Evolutionary conservation across 2,888 invertebrate species (phyloP).

Genomic region (Calameuta filiformis): DNA sequence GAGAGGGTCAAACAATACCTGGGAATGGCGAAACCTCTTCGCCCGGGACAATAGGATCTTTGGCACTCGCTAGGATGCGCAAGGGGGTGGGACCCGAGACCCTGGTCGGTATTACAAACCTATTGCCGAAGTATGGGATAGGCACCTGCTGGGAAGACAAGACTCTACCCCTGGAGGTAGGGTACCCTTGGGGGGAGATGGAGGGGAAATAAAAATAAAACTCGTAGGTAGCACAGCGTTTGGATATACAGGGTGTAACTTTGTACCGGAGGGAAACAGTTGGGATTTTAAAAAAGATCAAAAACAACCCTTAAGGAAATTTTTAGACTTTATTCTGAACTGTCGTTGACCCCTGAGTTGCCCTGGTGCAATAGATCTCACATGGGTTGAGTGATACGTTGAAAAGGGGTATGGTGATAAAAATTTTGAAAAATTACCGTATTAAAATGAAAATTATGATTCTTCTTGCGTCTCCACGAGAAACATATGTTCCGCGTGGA

Average conservation of each 20-base stretch:
- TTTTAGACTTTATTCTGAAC: background rate
- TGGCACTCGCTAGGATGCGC: slow-evolving; percentile 18
- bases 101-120: slow-evolving; percentile 40
- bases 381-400: too few species aligned
- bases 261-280: too few species aligned
- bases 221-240: background rate
- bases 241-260: background rate
- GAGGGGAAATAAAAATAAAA: background rate
- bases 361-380: too few species aligned
- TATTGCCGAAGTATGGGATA: slow-evolving; percentile 34
- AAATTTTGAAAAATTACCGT: too few species aligned
- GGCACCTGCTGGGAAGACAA: slow-evolving; percentile 44
- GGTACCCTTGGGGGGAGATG: slow-evolving; percentile 6
- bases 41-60: slow-evolving; percentile 41
- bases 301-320: background rate
- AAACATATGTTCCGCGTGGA: background rate
- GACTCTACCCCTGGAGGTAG: slow-evolving; percentile 26
- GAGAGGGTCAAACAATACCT: slow-evolving; percentile 41
- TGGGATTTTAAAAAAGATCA: background rate
- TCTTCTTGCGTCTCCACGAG: background rate
- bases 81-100: slow-evolving; percentile 12
- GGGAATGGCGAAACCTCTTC: slow-evolving; percentile 34
- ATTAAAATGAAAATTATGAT: too few species aligned
- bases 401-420: too few species aligned
- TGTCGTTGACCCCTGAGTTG: too few species aligned